Conservation (phyloP, 2,113 vertebrate species). For the Anhinga anhinga region DNA sequence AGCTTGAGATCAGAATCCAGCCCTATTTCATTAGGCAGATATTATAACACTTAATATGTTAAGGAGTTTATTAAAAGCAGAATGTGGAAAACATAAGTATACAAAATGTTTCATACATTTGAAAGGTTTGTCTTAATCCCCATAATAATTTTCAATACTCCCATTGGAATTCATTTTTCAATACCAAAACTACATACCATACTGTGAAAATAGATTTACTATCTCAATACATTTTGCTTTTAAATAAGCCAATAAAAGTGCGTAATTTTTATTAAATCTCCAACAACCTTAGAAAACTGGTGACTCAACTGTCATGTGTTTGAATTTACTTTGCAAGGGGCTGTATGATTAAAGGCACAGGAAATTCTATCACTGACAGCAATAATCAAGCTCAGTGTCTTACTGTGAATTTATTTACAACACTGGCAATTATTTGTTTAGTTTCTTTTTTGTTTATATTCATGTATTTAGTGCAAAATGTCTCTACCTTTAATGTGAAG, state of each 20-base stretch:
- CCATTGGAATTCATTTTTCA: neutral
- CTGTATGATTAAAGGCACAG: neutral
- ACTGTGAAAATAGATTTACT: neutral
- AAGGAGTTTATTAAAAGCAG: neutral
- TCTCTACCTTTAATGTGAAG: neutral
- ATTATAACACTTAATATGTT: neutral
- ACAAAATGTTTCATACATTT: neutral
- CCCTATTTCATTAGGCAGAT: neutral
- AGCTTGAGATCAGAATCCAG: neutral
- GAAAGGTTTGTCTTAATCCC: neutral
- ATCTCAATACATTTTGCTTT: neutral
- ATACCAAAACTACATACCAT: neutral
- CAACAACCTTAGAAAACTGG: neutral
- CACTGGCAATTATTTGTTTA: neutral
- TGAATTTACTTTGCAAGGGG: neutral
- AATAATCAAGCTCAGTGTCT: neutral
- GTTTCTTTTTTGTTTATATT: neutral
- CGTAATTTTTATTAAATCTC: slow-evolving; percentile 1
- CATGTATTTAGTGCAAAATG: neutral
- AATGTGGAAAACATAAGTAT: neutral
- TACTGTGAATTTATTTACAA: neutral
- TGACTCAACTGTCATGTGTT: neutral
- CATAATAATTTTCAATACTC: neutral
- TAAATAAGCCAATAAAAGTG: neutral
- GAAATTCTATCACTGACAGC: neutral